phyloP scores from a whole-genome alignment of 2,888 invertebrate genomes.

The Xanthorhoe designata region DNA sequence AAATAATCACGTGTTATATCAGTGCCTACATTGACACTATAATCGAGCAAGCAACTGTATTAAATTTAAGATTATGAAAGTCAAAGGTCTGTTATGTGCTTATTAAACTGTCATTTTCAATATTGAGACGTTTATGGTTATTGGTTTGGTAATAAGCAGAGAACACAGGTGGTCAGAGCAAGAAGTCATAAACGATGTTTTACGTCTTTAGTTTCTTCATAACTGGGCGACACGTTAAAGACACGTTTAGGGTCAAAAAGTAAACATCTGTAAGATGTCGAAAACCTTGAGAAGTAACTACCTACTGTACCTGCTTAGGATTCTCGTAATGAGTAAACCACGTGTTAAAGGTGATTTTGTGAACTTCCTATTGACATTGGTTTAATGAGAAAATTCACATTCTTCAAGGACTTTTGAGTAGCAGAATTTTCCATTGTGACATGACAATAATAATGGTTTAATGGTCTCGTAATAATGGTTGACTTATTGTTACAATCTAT shows the following conservation, averaged over 20 bases:
- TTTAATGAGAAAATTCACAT: constrained; percentile 24
- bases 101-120: constrained; percentile 22
- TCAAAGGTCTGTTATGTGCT: constrained; percentile 25
- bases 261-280: constrained; percentile 13
- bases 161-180: not conserved
- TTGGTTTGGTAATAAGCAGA: not conserved
- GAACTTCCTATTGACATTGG: constrained; percentile 29
- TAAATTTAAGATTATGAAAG: constrained; percentile 19
- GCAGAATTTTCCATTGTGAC: not conserved
- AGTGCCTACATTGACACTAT: not conserved
- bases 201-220: not conserved
- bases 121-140: constrained; percentile 22
- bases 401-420: constrained; percentile 8
- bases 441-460: not conserved
- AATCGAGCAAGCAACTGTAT: constrained; percentile 1
- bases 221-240: not conserved
- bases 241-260: too few species aligned
- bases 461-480: too few species aligned
- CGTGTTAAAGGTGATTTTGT: constrained; percentile 30
- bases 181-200: not conserved
- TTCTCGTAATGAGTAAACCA: constrained; percentile 16
- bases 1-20: constrained; percentile 7
- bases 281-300: constrained; percentile 16
- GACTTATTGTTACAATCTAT: too few species aligned
- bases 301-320: constrained; percentile 18